Base-by-base conservation (phyloP, 2,888 invertebrate genomes). In the Electrophaes corylata region DNA sequence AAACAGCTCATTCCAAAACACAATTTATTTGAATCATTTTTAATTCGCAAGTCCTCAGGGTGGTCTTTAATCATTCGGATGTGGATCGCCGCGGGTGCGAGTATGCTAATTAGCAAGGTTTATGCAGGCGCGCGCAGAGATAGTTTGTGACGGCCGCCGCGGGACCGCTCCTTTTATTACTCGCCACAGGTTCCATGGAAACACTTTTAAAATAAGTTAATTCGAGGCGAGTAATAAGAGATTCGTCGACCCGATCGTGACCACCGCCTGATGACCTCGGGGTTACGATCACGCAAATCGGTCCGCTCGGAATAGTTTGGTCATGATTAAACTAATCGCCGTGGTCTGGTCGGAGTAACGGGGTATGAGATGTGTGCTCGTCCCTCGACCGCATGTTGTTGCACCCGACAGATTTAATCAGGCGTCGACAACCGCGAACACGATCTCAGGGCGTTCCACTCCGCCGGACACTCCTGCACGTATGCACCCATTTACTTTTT, bases 401-500 rank as follows among this genome's bases (percentile, higher is more conserved):
- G 82, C 79, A 72, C 73, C 73, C 76, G 81, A 83, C 83, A 78
- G 78, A 81, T 83, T 73, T 76, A 81, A 84, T 84, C 81, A 81
- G 78, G 66, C 76, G 72, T 74, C 78, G 75, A 74, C 77, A 75
- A 78, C 84, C 78, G 78, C 80, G 76, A 81, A 79, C 82, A 73
- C 75, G 78, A 78, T 78, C 78, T 72, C 72, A 67, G 76, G 69
- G 62, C 76, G 75, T 78, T 81, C 75, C 78, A 75, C 79, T 73
- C 71, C 72, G 67, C 66, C 62, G 73, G 66, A 56, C 75, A 70
- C 69, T 64, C 72, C 57, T 69, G 61, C 60, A 59, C 62, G 62
- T 69, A 67, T 69, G 63, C 63, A 67, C 62, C 56, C 41, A 52
- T 59, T 66, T 60, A 57, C 66, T 72, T 70, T 64, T 53, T 53